A percentile compares a stretch with the other conserved stretches of the same genome.
phyloP scores from a whole-genome alignment of 2,113 vertebrate species.

The Montifringilla adamsi region DNA sequence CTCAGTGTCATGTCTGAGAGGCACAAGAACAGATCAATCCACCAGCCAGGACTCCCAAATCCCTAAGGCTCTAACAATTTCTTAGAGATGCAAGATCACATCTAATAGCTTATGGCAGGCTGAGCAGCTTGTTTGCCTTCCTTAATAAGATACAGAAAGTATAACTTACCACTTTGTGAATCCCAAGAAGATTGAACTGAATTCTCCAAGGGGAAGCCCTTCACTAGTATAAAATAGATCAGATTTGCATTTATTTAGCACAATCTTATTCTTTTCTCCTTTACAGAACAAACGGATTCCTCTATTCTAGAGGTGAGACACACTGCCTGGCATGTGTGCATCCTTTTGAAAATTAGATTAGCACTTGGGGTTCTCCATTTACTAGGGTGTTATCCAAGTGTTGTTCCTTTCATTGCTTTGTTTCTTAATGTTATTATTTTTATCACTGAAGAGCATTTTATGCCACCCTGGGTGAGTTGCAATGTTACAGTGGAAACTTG shows the following conservation, averaged over 20 bases:
- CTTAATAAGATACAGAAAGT: background rate
- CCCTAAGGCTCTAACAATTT: background rate
- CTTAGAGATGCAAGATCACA: background rate
- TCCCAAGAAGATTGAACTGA: background rate
- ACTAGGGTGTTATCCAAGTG: background rate
- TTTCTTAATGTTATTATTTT: background rate
- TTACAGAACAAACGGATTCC: background rate
- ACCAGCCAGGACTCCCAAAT: rapidly evolving
- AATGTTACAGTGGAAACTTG: background rate
- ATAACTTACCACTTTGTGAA: background rate
- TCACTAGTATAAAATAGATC: background rate
- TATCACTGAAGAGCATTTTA: background rate
- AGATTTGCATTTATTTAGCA: background rate
- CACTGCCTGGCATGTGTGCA: rapidly evolving
- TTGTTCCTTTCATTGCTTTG: background rate
- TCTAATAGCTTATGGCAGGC: background rate
- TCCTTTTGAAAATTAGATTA: background rate
- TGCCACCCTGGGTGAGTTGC: background rate
- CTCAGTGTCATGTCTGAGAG: background rate
- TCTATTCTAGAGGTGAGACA: background rate
- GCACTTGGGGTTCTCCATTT: background rate
- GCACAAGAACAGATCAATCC: background rate
- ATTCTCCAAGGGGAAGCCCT: background rate
- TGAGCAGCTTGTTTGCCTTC: background rate
- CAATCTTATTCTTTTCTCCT: background rate